Base-by-base conservation (phyloP, 2,888 invertebrate genomes). In the Agrochola lota region DNA sequence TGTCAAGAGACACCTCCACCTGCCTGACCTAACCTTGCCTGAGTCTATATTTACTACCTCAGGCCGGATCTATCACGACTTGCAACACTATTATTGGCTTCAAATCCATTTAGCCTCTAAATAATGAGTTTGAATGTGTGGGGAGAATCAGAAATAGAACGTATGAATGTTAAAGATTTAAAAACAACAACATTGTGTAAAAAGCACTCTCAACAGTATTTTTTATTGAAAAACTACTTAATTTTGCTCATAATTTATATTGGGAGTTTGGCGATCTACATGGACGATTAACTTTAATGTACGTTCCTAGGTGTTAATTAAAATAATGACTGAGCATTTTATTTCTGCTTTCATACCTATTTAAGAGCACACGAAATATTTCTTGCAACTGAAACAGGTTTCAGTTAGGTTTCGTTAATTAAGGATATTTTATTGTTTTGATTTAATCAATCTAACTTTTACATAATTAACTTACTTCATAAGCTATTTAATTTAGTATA, bases 81-180 rank as follows among this genome's bases (percentile, higher is more conserved):
- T 49, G 20, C 55, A 67, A 71, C 62, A 43, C 72, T 87, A 75
- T 78, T 87, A 73, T 75, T 75, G 66, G 23, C 67, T 77, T 73
- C 57, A 55, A 73, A 83, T 75, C 64, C 64, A 66, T 66, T 71
- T 55, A 73, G 55, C 64, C 40, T 77, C 20, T 43, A 63, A 69
- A 52, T 30, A 2, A 30, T 30, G 17, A 57, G 30, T 30, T 59
- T 70, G 26, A 62, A 74, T 60, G 12, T 67, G 60, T 63, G 55
- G 12, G 57, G 35, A 52, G 76, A 64, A 30, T 67, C n/a, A 23
- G n/a, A 63, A 35, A 68, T 59, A 40, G 0, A 62, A 40, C n/a
- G 40, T 49, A n/a, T 55, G 17, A 23, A 74, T 23, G 5, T 57
- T 78, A n/a, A n/a, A 9, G 11, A 46, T 35, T 20, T 67, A 26